A percentile compares a stretch with the other conserved stretches of the same genome.
phyloP scores from a whole-genome alignment of 2,113 vertebrate genomes.

The Elephas maximus region DNA sequence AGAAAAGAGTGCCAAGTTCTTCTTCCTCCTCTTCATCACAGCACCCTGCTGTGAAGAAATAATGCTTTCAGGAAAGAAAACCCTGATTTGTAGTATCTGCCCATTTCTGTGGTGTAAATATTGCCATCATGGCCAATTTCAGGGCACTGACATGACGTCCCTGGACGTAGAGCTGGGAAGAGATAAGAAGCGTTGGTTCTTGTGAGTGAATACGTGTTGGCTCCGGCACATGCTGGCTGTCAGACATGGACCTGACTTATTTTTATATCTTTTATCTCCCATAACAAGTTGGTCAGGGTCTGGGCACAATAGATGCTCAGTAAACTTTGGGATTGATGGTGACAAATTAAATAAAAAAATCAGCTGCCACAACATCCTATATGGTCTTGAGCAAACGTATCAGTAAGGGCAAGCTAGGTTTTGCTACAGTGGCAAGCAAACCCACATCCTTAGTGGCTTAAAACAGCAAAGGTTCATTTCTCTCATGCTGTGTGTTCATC shows the following conservation, averaged over 20 bases:
- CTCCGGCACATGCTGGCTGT: neutral
- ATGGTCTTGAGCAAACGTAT: neutral
- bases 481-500: rapidly evolving
- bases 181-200: neutral
- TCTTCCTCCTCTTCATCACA: neutral
- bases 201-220: neutral
- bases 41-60: neutral
- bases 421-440: neutral
- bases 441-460: neutral
- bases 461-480: too few species aligned
- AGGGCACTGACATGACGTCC: neutral
- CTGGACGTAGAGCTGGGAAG: neutral
- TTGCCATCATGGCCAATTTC: neutral
- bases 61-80: neutral
- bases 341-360: neutral
- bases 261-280: neutral
- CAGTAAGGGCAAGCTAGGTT: neutral
- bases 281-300: neutral
- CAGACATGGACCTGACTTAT: neutral
- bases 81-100: neutral
- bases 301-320: neutral
- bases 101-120: neutral
- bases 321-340: neutral
- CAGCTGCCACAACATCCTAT: neutral
- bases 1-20: neutral